Evolutionary conservation across 2,797 vertebrate genomes (phyloP), one percentile per base, ranked within the genome.

Genomic region (Graptemys geographica): DNA sequence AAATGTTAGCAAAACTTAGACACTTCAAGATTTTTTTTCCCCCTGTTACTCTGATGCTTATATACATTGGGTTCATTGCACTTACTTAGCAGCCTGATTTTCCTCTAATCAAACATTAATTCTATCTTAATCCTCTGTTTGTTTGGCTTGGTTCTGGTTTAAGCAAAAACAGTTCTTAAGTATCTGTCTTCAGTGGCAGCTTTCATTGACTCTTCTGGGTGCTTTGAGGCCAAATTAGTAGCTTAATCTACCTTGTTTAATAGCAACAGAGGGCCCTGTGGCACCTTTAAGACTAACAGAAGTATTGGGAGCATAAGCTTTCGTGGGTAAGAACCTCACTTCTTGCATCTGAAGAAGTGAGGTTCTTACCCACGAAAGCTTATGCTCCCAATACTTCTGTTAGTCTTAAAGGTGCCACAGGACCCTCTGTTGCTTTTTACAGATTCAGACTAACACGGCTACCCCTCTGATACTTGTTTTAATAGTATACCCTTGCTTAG

Each of bases 401-500:
- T 37, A 37, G 37, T 37, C 37, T 37, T 37, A 37, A 37, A 37
- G 37, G 37, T 37, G 37, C 37, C 37, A 37, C 37, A 37, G 37
- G 37, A 37, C 37, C 37, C 37, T 37, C 37, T 37, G 37, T 37
- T 37, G 37, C 37, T 37, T 37, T 37, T 37, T 37, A 37, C 37
- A 37, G 37, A 37, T 37, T 37, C 37, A 37, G 37, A 37, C 37
- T 37, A 37, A 37, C 37, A 37, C 37, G 37, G 37, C 37, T 37
- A 37, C 37, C 37, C 37, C 37, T 37, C 37, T 37, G 37, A 37
- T 37, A 37, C 37, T 37, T 37, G 37, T 37, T 37, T 37, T 37
- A 37, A 37, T 37, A 18, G 44, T 1, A 0, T 0, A 0, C n/a
- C 86, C 15, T 2, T 3, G 41, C 44, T 56, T 0, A 10, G 0